Conservation (phyloP, 2,797 vertebrate species). For the Hypotaenidia philippensis region DNA sequence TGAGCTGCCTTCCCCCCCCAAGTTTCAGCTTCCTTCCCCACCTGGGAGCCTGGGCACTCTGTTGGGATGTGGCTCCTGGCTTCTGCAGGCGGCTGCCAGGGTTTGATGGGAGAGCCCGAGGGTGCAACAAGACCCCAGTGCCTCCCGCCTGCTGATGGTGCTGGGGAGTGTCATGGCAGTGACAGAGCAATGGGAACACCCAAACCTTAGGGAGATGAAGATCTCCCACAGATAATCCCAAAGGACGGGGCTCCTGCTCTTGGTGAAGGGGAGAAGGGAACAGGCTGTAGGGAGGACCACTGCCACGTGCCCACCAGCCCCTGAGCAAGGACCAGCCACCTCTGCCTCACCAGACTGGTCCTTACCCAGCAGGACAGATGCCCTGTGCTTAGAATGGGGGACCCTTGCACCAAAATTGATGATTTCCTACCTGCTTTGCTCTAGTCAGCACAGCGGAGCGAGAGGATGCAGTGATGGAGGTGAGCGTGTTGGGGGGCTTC, state of each 20-base stretch:
- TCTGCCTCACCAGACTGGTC: background rate
- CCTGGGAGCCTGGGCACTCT: background rate
- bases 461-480: background rate
- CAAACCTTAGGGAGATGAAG: background rate
- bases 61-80: background rate
- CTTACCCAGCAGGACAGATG: fast-evolving
- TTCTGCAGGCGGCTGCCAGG: background rate
- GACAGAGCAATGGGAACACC: background rate
- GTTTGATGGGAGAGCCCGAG: background rate
- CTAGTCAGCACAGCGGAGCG: background rate
- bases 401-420: background rate
- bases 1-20: background rate
- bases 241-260: background rate
- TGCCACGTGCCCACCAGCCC: fast-evolving
- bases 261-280: background rate
- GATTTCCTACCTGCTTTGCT: background rate
- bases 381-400: fast-evolving
- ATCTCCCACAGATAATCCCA: background rate
- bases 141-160: fast-evolving
- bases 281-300: background rate
- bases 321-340: background rate
- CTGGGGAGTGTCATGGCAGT: background rate
- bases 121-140: fast-evolving
- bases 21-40: background rate
- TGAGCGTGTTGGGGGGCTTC: background rate